Base-by-base conservation (phyloP, 1,140 invertebrate genomes). In the Brachionus plicatilis region DNA sequence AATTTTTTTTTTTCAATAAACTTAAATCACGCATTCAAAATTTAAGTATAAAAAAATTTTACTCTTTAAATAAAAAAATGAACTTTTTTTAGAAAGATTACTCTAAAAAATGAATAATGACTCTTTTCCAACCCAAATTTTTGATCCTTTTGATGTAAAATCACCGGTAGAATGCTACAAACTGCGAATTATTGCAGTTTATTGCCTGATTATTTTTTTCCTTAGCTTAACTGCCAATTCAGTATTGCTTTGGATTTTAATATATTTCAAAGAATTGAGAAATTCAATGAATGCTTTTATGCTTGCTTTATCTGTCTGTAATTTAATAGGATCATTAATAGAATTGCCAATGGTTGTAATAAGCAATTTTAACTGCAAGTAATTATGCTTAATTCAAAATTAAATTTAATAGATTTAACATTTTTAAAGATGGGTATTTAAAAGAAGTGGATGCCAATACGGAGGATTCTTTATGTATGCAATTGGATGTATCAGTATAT, bases 321-420 rank as follows among this genome's bases (percentile, higher is more conserved):
- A 83, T 50, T 3, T 83, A 11, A 37, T 83, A n/a, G 53, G 56
- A 20, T 11, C 27, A 8, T 11, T 83, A 14, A 41, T 83, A 29
- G 80, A 65, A 70, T 66, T 83, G 6, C 80, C 80, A 1, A 66
- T 83, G 24, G 41, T 65, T 27, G 41, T 83, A 0, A 66, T 37
- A 5, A 66, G 53, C n/a, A 83, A 83, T 43, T 50, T 83, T 27
- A 20, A 20, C 29, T 83, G 80, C 56, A 66, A 33, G 80, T 83
- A 75, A 43, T 24, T 37, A 29, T 29, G 3, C 27, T 29, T 29
- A 1, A 29, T 29, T 29, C 2, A 29, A 29, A n/a, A 29, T 3
- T 29, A 29, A 29, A 29, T 29, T 29, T 29, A 29, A 2, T 3
- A 29, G 27, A 29, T 37, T 37, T 37, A 37, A 37, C 7, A 7